These are phyloP conservation scores for Cotesia congregata DNA, from an alignment of 2,888 invertebrate species.

Conservation along the genomic window DNA sequence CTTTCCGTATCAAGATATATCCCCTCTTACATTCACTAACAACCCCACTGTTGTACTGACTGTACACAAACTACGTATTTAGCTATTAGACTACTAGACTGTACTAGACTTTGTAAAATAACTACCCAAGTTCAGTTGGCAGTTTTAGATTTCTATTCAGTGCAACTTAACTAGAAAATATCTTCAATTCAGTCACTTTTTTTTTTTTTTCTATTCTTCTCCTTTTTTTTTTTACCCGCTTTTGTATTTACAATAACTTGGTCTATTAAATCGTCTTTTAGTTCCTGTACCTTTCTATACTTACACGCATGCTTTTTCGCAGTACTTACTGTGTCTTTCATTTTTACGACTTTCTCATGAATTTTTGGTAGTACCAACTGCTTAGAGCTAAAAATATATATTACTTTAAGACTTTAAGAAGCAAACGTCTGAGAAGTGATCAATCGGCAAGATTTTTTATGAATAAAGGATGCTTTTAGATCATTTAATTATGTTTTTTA, in stretches of 20 bases:
- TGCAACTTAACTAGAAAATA: neutral
- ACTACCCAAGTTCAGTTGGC: neutral
- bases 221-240: conserved; percentile 9
- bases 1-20: conserved; percentile 28
- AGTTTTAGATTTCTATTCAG: neutral
- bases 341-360: neutral
- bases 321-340: neutral
- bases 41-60: conserved; percentile 10
- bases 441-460: neutral
- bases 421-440: neutral
- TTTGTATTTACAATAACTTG: neutral
- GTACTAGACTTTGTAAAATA: neutral
- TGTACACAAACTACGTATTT: neutral
- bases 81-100: neutral
- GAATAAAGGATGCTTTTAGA: too few species aligned
- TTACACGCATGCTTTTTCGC: neutral
- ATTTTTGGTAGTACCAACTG: neutral
- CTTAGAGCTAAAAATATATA: neutral
- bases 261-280: neutral
- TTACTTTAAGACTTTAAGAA: neutral
- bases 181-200: conserved; percentile 1
- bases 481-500: too few species aligned
- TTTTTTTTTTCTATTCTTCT: conserved; percentile 13
- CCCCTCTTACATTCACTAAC: neutral
- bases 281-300: neutral